Evolutionary conservation across 2,113 vertebrate genomes (phyloP).

Genomic region (Catharus fuscescens): DNA sequence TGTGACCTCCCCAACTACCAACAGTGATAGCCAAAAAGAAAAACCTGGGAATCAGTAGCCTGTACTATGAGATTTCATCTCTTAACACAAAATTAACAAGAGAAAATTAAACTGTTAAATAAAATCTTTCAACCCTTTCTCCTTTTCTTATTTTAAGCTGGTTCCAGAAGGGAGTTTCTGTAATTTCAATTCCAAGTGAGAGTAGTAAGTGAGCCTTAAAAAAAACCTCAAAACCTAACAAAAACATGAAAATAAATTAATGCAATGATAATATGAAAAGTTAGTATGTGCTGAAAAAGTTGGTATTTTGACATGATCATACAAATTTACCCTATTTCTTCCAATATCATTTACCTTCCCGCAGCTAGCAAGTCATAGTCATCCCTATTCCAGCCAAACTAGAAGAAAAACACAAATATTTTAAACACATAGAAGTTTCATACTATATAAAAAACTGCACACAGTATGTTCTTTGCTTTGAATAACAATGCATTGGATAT

Average conservation of each 20-base stretch:
- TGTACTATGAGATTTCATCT: not conserved
- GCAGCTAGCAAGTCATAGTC: slow-evolving; percentile 86
- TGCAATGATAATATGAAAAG: not conserved
- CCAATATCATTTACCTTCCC: slow-evolving; percentile 79
- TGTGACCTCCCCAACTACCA: not conserved
- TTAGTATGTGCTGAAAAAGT: not conserved
- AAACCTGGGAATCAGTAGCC: not conserved
- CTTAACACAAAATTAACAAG: not conserved
- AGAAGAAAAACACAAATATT: slow-evolving; percentile 16
- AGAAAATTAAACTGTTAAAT: not conserved
- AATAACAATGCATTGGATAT: not conserved
- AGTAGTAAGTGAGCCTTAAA: not conserved
- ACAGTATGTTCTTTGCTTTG: not conserved
- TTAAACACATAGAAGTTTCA: not conserved
- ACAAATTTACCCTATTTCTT: not conserved
- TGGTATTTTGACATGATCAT: not conserved
- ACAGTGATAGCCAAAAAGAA: not conserved
- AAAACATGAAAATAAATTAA: not conserved
- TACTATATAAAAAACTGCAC: not conserved
- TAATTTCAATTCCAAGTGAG: not conserved
- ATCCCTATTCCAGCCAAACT: slow-evolving; percentile 86
- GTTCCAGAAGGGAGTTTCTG: not conserved
- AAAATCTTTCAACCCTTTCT: not conserved
- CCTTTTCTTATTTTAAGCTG: not conserved
- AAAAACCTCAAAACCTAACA: not conserved